Evolutionary conservation across 1,140 invertebrate species (phyloP), one percentile per base, ranked within the genome.

Genomic region (Procambarus clarkii): DNA sequence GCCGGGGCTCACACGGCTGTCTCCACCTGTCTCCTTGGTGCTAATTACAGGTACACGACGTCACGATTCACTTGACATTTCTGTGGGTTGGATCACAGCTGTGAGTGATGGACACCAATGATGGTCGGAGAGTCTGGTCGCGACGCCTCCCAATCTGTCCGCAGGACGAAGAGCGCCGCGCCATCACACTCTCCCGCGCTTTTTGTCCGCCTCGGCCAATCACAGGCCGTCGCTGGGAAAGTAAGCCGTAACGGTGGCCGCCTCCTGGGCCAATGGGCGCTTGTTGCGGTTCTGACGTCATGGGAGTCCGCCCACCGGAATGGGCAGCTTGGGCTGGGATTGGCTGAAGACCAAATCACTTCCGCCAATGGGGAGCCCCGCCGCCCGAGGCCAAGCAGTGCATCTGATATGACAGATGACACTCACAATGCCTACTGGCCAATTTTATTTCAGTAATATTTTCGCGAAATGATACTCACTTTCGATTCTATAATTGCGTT

Each of bases 321-420:
- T 18, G 5, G 44, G 44, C 46, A 85, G 45, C 83, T 44, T 45
- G 15, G 11, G 9, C 45, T 48, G 83, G 74, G 83, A 60, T 85
- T 85, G 83, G 83, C 45, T 50, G 45, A 44, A 46, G 74, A 74
- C 48, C 46, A 45, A 11, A 74, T n/a, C 45, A 3, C 3, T 15
- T 85, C 54, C 64, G 69, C 83, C 83, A 85, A 85, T 85, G 13
- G 46, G 21, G 5, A 69, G 13, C 44, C 9, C 45, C 18, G 60
- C 11, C 83, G 83, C 83, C 69, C 64, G 44, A 34, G 45, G 83
- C 34, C 83, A 85, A 64, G 34, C 83, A 71, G 83, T 85, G 64
- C 83, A 74, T 85, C 64, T 85, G 64, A 85, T 85, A 85, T 85
- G 83, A 85, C 83, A 85, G 83, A 85, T 85, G 83, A 85, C 83